Conservation (phyloP, 1,140 invertebrate species). For the Medauroidea extradentata region DNA sequence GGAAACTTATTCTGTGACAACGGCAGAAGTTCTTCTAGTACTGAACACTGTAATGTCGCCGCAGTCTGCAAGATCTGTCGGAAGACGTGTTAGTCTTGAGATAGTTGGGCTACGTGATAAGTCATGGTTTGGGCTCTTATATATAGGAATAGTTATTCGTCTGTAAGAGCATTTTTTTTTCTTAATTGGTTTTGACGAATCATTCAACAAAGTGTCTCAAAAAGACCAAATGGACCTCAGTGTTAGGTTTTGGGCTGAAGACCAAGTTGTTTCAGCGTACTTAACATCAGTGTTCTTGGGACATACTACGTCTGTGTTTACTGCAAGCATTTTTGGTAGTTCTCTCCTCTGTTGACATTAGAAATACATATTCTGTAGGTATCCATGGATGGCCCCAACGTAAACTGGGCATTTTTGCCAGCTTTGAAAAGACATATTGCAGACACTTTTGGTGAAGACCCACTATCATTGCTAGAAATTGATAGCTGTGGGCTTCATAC, state of each 20-base stretch:
- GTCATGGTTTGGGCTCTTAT: constrained; percentile 21
- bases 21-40: no score
- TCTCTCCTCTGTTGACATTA: constrained; percentile 2
- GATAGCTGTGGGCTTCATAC: constrained; percentile 22
- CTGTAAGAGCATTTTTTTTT: neutral
- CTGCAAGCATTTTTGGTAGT: constrained; percentile 7
- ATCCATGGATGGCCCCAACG: constrained; percentile 19
- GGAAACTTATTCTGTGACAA: no score
- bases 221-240: constrained; percentile 17
- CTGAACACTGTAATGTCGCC: no score
- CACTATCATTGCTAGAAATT: constrained; percentile 14
- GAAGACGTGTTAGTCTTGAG: constrained; percentile 3
- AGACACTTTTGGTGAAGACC: neutral
- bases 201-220: constrained; percentile 20
- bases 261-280: constrained; percentile 17
- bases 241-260: constrained; percentile 18
- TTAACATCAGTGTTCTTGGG: constrained; percentile 22
- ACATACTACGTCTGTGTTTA: constrained; percentile 16
- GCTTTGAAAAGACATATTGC: no score
- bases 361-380: constrained; percentile 10
- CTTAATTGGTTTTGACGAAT: constrained; percentile 24
- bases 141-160: constrained; percentile 17
- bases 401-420: constrained; percentile 12
- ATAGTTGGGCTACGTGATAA: constrained; percentile 18
- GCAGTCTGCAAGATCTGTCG: no score